Evolutionary conservation across 2,113 vertebrate species (phyloP), one percentile per base, ranked within the genome.

Genomic region (Pangasianodon hypophthalmus): DNA sequence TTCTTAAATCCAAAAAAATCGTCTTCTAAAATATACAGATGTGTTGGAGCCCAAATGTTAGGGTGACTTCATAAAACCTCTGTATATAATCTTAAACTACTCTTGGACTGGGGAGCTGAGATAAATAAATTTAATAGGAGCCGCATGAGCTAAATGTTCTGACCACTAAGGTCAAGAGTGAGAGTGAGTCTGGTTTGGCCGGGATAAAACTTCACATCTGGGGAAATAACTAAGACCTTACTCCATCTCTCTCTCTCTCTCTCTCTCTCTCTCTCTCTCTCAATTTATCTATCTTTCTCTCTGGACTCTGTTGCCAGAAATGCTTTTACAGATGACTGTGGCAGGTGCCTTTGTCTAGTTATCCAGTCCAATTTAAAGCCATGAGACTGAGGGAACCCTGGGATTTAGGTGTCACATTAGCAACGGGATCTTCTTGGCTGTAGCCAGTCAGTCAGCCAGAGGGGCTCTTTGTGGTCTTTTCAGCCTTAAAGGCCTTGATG

Each of bases 101-200:
- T 92, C 91, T 94, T 96, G 94, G 94, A 92, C 81, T 14, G 19
- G 90, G 92, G 91, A 91, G 90, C 92, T 91, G 64, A 93, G 94
- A 93, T 94, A 85, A 93, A 94, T 94, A 80, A 93, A 94, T 93
- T 96, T 95, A 95, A 95, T 93, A 91, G 94, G 92, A 94, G 94
- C 94, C 94, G 92, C 85, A 91, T 92, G 93, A 92, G 94, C 91
- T 94, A 93, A 95, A 94, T 93, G 92, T 93, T 92, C 93, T 94
- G 81, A 94, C 95, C 95, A 93, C 94, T 95, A 94, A 94, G 94
- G 94, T 95, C 93, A 94, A 94, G 92, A 93, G 92, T 95, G 94
- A 95, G 95, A 95, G 92, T 92, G 92, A 94, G 90, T 92, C 93
- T 95, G 95, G 95, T 95, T 96, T 96, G 95, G 95, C 95, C 88